phyloP scores from a whole-genome alignment of 2,888 invertebrate species.

The Leptinotarsa tumamoca region DNA sequence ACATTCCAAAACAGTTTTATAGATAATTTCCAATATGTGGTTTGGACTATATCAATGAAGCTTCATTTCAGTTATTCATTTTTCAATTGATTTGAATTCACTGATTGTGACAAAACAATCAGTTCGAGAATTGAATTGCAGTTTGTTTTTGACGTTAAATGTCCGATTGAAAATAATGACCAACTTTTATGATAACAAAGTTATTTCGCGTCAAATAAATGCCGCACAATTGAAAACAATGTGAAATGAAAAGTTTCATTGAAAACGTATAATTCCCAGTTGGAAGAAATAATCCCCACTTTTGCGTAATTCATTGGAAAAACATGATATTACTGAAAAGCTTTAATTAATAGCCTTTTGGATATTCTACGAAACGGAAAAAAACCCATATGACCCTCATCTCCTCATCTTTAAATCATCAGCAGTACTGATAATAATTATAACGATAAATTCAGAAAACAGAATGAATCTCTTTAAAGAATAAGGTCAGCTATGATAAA shows the following conservation, averaged over 20 bases:
- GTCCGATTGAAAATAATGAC: slow-evolving; percentile 7
- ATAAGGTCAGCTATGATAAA: too few species aligned
- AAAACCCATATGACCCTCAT: too few species aligned
- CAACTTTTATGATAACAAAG: background rate
- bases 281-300: background rate
- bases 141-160: slow-evolving; percentile 19
- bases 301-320: too few species aligned
- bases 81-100: slow-evolving; percentile 9
- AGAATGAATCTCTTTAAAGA: too few species aligned
- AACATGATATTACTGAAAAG: too few species aligned
- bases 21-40: background rate
- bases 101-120: slow-evolving; percentile 16
- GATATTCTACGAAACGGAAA: too few species aligned
- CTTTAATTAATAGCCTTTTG: too few species aligned
- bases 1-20: background rate
- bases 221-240: background rate
- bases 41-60: slow-evolving; percentile 1
- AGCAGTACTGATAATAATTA: too few species aligned
- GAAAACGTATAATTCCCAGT: background rate
- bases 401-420: too few species aligned
- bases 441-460: too few species aligned
- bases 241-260: background rate
- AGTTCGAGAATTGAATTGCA: slow-evolving; percentile 10
- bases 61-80: slow-evolving; percentile 13
- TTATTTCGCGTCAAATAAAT: slow-evolving; percentile 2